Evolutionary conservation across 1,140 invertebrate genomes (phyloP), one percentile per base, ranked within the genome.

Genomic region (Anoplolepis gracilipes): DNA sequence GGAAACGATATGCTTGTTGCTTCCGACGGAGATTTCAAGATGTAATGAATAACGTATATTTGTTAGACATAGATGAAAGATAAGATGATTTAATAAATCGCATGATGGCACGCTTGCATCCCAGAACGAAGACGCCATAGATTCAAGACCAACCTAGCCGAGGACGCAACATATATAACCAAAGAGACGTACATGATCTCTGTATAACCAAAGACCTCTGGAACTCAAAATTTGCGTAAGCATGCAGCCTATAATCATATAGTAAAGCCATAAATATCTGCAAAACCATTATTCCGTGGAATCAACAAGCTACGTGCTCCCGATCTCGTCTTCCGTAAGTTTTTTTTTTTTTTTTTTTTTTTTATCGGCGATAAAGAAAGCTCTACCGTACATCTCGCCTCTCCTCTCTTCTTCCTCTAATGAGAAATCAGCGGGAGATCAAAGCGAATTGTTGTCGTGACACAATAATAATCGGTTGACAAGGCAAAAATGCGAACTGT

Each of bases 121-220:
- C 67, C 78, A 82, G 67, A 82, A 82, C 78, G 78, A 81, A 81
- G 78, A 81, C 78, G 78, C 67, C 78, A 59, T 39, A 53, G 77
- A 72, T 82, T 82, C 36, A 73, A 82, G 53, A 49, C 46, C 16
- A 82, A 53, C 78, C 78, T 82, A 36, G 78, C 49, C 11, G 53
- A 59, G 78, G 78, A 82, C 28, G 36, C 49, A 82, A 82, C 13
- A 72, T 82, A 62, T 8, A 67, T 59, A 82, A 82, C 78, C 67
- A 82, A 82, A 55, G 61, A 82, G 61, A 82, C 36, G 28, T 39
- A 78, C 46, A 69, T 79, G 76, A 79, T 79, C 67, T 79, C 67
- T 59, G 25, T 82, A 82, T 73, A 82, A 82, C 67, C 78, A 82
- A 82, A 82, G 78, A 72, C 28, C 28, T 82, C 78, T 82, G 78